A percentile compares a stretch with the other conserved stretches of the same genome.
phyloP scores from a whole-genome alignment of 2,113 vertebrate species.

The Cnemophilus loriae region DNA sequence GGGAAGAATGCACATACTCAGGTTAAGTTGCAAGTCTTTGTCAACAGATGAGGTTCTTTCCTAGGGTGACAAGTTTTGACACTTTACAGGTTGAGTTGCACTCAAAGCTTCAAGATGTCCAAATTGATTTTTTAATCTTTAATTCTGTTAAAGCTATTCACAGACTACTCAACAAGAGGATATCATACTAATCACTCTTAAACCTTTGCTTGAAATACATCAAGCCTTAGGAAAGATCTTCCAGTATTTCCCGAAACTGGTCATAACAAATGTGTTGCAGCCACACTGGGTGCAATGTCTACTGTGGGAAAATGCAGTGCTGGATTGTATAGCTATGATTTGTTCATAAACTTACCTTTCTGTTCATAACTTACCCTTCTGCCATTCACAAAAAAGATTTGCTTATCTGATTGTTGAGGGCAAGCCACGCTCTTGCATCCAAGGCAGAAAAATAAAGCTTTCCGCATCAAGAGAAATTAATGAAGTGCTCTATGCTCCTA shows the following conservation, averaged over 20 bases:
- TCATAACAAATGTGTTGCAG: background rate
- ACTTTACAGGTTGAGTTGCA: background rate
- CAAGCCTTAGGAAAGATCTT: background rate
- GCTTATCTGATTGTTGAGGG: background rate
- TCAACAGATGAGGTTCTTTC: background rate
- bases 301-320: background rate
- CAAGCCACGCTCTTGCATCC: background rate
- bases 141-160: background rate
- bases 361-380: constrained; percentile 56
- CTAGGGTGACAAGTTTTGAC: background rate
- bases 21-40: background rate
- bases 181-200: background rate
- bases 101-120: background rate
- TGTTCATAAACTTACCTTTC: background rate
- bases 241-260: background rate
- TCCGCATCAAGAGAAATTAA: background rate
- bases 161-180: background rate
- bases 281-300: background rate
- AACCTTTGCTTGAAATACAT: background rate
- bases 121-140: background rate
- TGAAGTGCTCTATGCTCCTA: background rate
- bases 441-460: background rate
- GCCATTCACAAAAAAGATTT: constrained; percentile 71
- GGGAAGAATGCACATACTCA: background rate
- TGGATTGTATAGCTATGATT: background rate